Evolutionary conservation across 2,113 vertebrate species (phyloP), one percentile per base, ranked within the genome.

Genomic region (Capreolus pygargus): DNA sequence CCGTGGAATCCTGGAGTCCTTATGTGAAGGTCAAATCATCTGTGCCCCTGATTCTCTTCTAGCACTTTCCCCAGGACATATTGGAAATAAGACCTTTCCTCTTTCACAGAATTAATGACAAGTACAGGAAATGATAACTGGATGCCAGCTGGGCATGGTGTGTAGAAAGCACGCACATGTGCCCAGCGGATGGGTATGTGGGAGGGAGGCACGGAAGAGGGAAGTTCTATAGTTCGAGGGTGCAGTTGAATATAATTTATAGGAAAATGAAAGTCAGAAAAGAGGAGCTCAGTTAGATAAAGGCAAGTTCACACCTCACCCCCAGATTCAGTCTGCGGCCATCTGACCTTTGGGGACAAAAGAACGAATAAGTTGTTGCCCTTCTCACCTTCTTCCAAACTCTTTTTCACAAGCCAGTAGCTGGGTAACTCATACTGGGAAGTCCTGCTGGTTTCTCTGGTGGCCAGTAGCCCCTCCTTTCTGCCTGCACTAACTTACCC

Each of bases 201-300:
- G 83, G 94, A 47, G 70, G 16, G 0, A 7, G 16, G 14, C 11
- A n/a, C 0, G 45, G 91, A 86, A 91, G 92, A 93, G 95, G 84
- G 0, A 0, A 85, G 93, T 55, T 17, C 52, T 87, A 1, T n/a
- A 27, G 57, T 33, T 25, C 2, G 4, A 16, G 94, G 27, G 57
- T 57, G 45, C 45, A 33, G 74, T 19, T 79, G 43, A 85, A 27
- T 85, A 78, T 2, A 39, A 10, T 95, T 99, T 97, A 89, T 93
- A 33, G 97, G 98, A 98, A 99, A 97, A 86, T 0, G 94, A 98
- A 98, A 98, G 83, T 14, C 61, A 94, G 76, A 86, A 94, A 94
- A 57, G 86, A 94, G 94, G 96, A 94, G 28, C 89, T 88, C 11
- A 2, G 39, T 36, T n/a, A 85, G 96, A 78, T 61, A 52, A 10